Conservation (phyloP, 2,888 invertebrate species). For the Leptopilina drosophilae region DNA sequence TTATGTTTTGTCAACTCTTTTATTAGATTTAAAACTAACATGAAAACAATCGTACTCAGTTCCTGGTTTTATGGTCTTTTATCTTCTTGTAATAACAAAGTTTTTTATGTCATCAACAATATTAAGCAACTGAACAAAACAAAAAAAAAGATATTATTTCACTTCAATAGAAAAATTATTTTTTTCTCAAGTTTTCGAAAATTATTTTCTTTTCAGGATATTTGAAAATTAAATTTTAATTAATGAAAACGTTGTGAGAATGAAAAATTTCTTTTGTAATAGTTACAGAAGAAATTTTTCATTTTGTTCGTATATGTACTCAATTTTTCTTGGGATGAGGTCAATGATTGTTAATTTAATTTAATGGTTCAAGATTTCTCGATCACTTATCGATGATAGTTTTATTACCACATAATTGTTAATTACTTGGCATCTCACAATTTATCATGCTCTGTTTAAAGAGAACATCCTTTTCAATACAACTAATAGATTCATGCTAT, state of each 20-base stretch:
- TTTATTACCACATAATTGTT: conserved; percentile 14
- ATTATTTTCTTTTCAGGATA: too few relatives aligned
- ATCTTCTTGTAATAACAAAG: neutral
- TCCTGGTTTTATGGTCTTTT: neutral
- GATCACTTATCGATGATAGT: conserved; percentile 25
- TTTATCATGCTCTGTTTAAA: conserved; percentile 35
- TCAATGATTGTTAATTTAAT: conserved; percentile 18
- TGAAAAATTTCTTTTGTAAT: too few relatives aligned
- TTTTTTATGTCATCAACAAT: neutral
- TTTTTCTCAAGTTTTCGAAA: too few relatives aligned
- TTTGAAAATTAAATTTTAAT: too few relatives aligned
- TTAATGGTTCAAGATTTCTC: conserved; percentile 3
- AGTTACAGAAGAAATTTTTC: neutral
- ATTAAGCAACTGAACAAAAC: neutral
- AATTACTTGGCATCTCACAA: conserved; percentile 21
- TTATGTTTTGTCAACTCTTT: conserved; percentile 12
- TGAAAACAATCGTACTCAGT: neutral
- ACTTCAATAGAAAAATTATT: neutral
- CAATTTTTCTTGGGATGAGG: neutral
- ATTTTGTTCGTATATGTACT: neutral
- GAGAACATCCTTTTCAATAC: conserved; percentile 16
- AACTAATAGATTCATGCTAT: conserved; percentile 8
- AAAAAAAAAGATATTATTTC: neutral
- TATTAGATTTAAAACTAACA: neutral
- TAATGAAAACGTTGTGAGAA: too few relatives aligned